Percentiles rank a stretch among this genome's conserved stretches.
These are phyloP conservation scores for Drosophila picticornis DNA, from an alignment of 2,888 invertebrate genomes.

Conservation along the genomic window DNA sequence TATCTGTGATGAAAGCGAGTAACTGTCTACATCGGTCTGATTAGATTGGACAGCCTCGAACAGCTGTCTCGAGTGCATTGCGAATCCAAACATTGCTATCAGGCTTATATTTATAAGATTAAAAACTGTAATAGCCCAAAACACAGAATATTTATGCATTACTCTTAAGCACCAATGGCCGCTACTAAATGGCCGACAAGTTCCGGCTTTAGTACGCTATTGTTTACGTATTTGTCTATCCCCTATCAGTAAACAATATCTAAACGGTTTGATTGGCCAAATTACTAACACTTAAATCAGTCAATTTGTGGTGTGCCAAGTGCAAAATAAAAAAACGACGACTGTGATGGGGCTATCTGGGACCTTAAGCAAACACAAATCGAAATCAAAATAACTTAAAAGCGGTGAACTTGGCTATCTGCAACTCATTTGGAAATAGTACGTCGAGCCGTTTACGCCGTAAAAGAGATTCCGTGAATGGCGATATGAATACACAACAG, in stretches of 20 bases:
- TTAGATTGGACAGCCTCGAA: constrained; percentile 32
- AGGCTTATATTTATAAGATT: constrained; percentile 6
- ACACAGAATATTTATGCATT: constrained; percentile 23
- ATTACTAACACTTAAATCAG: constrained; percentile 42
- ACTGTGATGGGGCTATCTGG: constrained; percentile 20
- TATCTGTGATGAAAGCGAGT: constrained; percentile 39
- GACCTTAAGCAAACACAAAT: constrained; percentile 16
- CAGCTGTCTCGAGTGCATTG: constrained; percentile 27
- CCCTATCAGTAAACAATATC: constrained; percentile 3
- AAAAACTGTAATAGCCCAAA: constrained; percentile 12
- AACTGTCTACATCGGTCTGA: constrained; percentile 9
- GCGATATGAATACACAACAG: constrained; percentile 65
- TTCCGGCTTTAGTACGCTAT: constrained; percentile 8
- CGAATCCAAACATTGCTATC: constrained; percentile 23
- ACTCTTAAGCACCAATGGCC: constrained; percentile 22
- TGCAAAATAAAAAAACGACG: constrained; percentile 51
- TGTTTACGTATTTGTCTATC: constrained; percentile 37
- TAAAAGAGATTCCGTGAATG: constrained; percentile 22
- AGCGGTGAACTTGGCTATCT: constrained; percentile 17
- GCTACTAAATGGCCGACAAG: constrained; percentile 23
- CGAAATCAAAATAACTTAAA: constrained; percentile 46
- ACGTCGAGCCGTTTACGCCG: constrained; percentile 9
- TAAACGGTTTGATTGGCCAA: constrained; percentile 14
- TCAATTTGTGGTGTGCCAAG: constrained; percentile 53
- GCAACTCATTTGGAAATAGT: constrained; percentile 38